Percentiles rank a stretch among this genome's conserved stretches.
Conservation (phyloP, 2,113 vertebrate genomes). For the Peromyscus polionotus region DNA sequence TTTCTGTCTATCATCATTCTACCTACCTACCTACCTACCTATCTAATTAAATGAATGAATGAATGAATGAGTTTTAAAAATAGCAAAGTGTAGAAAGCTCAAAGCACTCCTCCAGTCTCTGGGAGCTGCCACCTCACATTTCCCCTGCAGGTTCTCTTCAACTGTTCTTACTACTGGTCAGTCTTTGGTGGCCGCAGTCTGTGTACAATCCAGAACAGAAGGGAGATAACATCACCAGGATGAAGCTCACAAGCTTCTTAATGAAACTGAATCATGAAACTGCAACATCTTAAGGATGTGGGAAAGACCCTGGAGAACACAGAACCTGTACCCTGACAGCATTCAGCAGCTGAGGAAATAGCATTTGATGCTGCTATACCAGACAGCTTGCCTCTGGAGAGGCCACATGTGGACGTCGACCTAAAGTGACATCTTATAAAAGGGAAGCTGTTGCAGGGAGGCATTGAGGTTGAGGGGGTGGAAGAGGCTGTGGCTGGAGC, state of each 20-base stretch:
- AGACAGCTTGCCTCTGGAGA: too few relatives aligned
- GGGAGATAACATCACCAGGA: background rate
- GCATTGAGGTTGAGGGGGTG: slow-evolving; percentile 89
- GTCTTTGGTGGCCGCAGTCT: background rate
- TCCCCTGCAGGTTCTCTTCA: background rate
- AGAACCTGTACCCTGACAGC: background rate
- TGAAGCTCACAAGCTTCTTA: background rate
- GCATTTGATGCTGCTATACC: too few relatives aligned
- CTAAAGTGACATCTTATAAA: background rate
- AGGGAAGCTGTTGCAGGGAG: slow-evolving; percentile 91
- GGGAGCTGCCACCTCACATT: background rate
- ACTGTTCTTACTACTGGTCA: background rate
- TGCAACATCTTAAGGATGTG: background rate
- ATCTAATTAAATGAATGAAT: background rate
- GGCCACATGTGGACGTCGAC: background rate
- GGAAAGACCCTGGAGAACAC: background rate
- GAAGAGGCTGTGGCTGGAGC: slow-evolving; percentile 94
- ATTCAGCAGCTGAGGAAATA: too few relatives aligned
- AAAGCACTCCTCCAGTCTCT: background rate
- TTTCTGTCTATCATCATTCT: background rate
- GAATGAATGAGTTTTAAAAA: background rate
- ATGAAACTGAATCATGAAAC: background rate
- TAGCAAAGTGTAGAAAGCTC: background rate
- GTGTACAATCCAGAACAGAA: background rate
- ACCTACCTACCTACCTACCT: background rate